These are phyloP conservation scores for Pseudomyrmex cubaensis DNA, from an alignment of 1,140 invertebrate species.

Conservation along the genomic window DNA sequence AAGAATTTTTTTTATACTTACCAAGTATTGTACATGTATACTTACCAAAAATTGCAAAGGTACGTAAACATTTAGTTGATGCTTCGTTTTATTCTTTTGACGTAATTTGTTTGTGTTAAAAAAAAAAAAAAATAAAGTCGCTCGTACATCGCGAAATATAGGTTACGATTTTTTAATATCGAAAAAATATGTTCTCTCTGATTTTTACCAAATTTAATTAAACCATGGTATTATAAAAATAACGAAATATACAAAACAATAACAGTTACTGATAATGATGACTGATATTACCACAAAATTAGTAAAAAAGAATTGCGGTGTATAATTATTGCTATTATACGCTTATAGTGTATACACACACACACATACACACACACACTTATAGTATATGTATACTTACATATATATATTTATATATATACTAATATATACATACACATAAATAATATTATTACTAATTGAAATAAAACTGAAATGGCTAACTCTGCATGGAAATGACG, in stretches of 20 bases:
- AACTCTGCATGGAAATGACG: conserved; percentile 7
- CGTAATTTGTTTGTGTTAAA: background rate
- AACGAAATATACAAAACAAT: background rate
- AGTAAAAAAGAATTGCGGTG: background rate
- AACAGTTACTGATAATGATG: background rate
- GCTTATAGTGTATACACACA: background rate
- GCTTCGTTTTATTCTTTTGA: conserved; percentile 17
- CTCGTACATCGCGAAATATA: background rate
- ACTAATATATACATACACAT: background rate
- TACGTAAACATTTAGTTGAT: background rate
- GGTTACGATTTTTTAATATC: conserved; percentile 16
- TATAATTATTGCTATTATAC: conserved; percentile 5
- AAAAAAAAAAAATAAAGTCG: background rate
- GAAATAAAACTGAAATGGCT: background rate
- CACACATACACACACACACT: too few relatives aligned
- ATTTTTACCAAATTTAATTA: conserved; percentile 3
- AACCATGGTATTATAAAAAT: background rate
- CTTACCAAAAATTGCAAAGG: too few relatives aligned
- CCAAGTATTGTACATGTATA: too few relatives aligned
- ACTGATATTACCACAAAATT: background rate
- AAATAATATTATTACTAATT: conserved; percentile 9
- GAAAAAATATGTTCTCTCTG: background rate
- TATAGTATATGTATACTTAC: too few relatives aligned
- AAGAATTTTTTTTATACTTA: too few relatives aligned
- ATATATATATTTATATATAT: too few relatives aligned